These are phyloP conservation scores for Aldabrachelys gigantea DNA, from an alignment of 2,113 vertebrate genomes.

Conservation along the genomic window DNA sequence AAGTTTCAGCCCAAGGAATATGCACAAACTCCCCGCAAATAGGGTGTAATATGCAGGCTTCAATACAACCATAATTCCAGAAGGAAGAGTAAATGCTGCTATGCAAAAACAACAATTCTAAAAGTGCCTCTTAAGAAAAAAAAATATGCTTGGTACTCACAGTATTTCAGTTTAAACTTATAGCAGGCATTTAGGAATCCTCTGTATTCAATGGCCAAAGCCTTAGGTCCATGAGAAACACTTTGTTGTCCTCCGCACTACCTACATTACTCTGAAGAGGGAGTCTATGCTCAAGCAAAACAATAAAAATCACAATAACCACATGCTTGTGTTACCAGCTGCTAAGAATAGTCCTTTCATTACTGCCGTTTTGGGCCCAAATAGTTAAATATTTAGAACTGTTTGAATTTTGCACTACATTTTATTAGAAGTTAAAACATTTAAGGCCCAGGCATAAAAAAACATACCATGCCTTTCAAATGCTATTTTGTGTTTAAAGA, in stretches of 20 bases:
- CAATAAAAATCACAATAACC: not conserved
- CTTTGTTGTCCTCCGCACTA: constrained; percentile 68
- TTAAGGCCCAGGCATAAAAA: not conserved
- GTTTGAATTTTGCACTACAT: not conserved
- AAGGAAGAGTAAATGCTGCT: rapidly evolving
- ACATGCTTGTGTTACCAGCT: not conserved
- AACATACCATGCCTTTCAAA: not conserved
- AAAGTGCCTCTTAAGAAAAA: not conserved
- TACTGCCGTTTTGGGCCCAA: not conserved
- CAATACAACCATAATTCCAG: not conserved
- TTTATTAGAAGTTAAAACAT: not conserved
- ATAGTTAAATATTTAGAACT: not conserved
- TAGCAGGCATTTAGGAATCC: not conserved
- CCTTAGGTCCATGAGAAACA: not conserved
- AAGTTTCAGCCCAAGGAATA: not conserved
- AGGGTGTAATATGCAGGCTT: rapidly evolving
- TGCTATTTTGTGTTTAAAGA: not conserved
- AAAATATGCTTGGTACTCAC: not conserved
- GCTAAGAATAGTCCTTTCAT: not conserved
- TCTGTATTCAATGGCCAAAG: not conserved
- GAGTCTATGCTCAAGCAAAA: constrained; percentile 74
- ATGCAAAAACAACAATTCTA: rapidly evolving
- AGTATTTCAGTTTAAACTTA: not conserved
- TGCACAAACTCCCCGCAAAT: rapidly evolving
- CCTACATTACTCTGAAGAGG: constrained; percentile 77